phyloP scores from a whole-genome alignment of 2,113 vertebrate species.

The Dascyllus trimaculatus region DNA sequence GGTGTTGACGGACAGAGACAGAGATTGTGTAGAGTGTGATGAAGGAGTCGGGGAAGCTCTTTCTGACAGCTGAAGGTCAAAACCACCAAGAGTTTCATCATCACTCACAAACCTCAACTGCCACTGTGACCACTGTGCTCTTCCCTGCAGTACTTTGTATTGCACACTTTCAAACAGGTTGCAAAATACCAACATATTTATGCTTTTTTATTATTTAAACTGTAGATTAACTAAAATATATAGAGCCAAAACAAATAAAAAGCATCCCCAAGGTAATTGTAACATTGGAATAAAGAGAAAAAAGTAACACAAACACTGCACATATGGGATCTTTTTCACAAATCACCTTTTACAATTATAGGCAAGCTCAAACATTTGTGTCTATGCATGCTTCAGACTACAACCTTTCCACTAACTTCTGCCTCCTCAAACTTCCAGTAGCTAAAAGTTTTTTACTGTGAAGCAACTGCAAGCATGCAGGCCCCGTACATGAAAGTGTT shows the following conservation, averaged over 20 bases:
- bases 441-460: not conserved
- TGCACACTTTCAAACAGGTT: not conserved
- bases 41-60: slow-evolving; percentile 58
- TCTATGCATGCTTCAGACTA: not conserved
- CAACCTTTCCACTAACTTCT: not conserved
- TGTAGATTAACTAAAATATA: no score
- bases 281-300: no score
- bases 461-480: not conserved
- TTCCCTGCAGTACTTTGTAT: not conserved
- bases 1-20: slow-evolving; percentile 81
- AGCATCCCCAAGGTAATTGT: no score
- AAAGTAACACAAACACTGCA: no score
- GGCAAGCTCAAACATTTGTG: not conserved
- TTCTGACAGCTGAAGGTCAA: slow-evolving; percentile 73
- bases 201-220: not conserved
- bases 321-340: no score
- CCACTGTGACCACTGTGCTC: slow-evolving; percentile 14
- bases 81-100: slow-evolving; percentile 60
- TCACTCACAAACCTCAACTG: slow-evolving; percentile 27
- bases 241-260: no score
- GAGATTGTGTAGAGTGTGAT: slow-evolving; percentile 65
- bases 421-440: not conserved
- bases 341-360: not conserved
- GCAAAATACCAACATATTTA: not conserved
- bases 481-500: not conserved